Evolutionary conservation across 1,140 invertebrate genomes (phyloP), one percentile per base, ranked within the genome.

Genomic region (Drosophila erecta): DNA sequence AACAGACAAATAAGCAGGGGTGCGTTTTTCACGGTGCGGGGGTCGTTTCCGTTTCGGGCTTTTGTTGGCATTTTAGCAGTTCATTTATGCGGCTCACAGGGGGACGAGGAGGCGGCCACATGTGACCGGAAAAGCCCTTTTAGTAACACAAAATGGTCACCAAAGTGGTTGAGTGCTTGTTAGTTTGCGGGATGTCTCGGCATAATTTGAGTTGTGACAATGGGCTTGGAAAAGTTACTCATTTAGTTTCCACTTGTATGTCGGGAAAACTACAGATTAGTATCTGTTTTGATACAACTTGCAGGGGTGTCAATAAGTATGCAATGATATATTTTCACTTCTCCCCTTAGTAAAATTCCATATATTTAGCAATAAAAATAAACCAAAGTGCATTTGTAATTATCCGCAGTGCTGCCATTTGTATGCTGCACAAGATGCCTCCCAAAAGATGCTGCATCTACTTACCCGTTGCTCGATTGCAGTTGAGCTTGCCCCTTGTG

Each of bases 41-140:
- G 59, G 73, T 62, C 59, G 58, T 66, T 74, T 81, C 79, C 70
- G 60, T 50, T 81, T 55, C 69, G 64, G 67, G 58, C 72, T 78
- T 85, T 87, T 79, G 78, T 81, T 87, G 65, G 75, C 81, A 83
- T 87, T 86, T 86, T 86, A 87, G 81, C 81, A 86, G 81, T 86
- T 86, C 81, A 86, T 87, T 87, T 86, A 87, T 79, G 81, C 44
- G 81, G 66, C 53, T 57, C 24, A 71, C 58, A 49, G 62, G 49
- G 30, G 24, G 24, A 40, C 37, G 30, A 24, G 64, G 41, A 69
- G 38, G 69, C 37, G 58, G 62, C 64, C 64, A 72, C 58, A 75
- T 84, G 61, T 83, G 83, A 75, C 74, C 79, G 79, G 81, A 87
- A 81, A 70, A 81, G 83, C 35, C 79, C 61, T 60, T 64, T 81